These are phyloP conservation scores for Pantherophis vulpinus DNA, from an alignment of 2,797 vertebrate genomes.

Conservation along the genomic window DNA sequence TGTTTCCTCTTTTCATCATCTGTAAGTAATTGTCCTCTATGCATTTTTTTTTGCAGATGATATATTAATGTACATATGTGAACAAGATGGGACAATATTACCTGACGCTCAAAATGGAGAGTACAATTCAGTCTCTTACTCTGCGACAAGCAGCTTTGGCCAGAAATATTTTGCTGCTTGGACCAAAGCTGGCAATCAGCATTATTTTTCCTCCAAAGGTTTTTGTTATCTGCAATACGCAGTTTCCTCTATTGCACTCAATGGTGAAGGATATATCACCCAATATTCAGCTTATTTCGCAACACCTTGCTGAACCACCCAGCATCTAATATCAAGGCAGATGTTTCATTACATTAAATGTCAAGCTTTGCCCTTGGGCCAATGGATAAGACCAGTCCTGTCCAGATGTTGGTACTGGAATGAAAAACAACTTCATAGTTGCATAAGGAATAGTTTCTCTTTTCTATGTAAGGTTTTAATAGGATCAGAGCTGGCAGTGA, in stretches of 20 bases:
- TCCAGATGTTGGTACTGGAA: background rate
- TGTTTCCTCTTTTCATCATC: fast-evolving
- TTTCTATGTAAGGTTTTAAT: background rate
- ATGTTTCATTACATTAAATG: background rate
- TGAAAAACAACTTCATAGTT: background rate
- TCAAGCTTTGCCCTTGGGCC: background rate
- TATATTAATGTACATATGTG: background rate
- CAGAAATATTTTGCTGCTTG: background rate
- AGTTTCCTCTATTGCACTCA: background rate
- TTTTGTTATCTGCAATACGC: background rate
- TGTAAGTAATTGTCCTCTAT: fast-evolving
- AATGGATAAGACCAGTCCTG: background rate
- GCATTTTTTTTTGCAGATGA: background rate
- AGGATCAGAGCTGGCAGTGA: background rate
- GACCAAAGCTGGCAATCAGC: background rate
- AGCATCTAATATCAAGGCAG: background rate
- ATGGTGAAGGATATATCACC: background rate
- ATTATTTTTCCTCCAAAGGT: background rate
- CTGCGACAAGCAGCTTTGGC: background rate
- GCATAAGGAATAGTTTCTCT: background rate
- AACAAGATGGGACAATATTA: background rate
- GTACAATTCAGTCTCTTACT: background rate
- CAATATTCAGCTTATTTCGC: background rate
- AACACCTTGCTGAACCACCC: background rate
- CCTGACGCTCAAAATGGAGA: background rate